Conservation (phyloP, 1,140 invertebrate genomes). For the Habropoda laboriosa region DNA sequence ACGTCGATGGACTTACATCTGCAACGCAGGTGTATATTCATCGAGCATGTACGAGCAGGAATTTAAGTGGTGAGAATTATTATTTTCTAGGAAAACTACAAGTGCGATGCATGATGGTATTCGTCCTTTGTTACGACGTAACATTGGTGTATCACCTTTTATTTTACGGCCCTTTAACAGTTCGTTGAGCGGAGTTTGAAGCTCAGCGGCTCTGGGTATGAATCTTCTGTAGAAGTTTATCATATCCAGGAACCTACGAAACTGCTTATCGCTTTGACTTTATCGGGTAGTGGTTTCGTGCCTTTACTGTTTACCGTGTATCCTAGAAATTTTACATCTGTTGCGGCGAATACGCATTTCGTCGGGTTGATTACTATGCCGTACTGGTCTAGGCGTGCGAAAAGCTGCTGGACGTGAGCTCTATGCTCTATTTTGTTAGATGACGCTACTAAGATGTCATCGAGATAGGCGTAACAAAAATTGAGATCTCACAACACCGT, state of each 20-base stretch:
- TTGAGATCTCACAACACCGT: background rate
- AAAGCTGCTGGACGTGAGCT: background rate
- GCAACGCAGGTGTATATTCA: too few species aligned
- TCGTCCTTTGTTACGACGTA: too few species aligned
- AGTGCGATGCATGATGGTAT: too few species aligned
- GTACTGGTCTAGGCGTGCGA: background rate
- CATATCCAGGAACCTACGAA: slow-evolving; percentile 10
- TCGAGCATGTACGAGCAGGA: too few species aligned
- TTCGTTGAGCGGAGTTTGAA: background rate
- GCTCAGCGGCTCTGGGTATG: background rate
- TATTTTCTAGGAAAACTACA: too few species aligned
- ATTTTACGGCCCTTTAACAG: background rate
- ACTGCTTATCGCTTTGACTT: background rate
- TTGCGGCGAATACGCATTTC: background rate
- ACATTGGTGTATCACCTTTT: background rate
- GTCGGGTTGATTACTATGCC: background rate
- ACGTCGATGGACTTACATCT: too few species aligned
- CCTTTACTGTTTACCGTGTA: background rate
- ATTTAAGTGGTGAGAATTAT: too few species aligned
- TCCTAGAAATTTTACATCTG: background rate
- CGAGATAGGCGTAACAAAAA: background rate
- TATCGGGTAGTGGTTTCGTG: background rate
- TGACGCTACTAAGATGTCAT: slow-evolving; percentile 12
- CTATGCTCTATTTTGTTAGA: slow-evolving; percentile 20
- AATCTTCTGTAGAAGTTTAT: slow-evolving; percentile 18